A percentile compares a stretch with the other conserved stretches of the same genome.
These are phyloP conservation scores for Macrobrachium rosenbergii DNA, from an alignment of 1,140 invertebrate genomes.

Conservation along the genomic window DNA sequence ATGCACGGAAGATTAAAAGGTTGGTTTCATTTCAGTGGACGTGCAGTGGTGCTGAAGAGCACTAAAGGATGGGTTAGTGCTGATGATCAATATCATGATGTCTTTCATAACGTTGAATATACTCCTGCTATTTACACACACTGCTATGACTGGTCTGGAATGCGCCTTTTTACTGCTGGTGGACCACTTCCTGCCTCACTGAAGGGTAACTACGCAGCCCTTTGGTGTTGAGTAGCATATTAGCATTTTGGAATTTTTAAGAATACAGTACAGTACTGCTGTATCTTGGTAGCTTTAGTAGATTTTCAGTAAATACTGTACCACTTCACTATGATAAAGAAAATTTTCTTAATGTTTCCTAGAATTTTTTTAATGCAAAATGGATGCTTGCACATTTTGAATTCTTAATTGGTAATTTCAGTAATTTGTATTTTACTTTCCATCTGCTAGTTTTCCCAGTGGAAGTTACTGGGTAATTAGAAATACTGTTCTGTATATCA, in stretches of 20 bases:
- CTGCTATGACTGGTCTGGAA: constrained; percentile 92
- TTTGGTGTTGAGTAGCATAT: constrained; percentile 68
- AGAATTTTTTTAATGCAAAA: too few relatives aligned
- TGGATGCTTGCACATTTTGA: too few relatives aligned
- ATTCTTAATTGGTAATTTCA: too few relatives aligned
- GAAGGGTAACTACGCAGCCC: constrained; percentile 86
- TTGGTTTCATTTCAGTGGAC: constrained; percentile 70
- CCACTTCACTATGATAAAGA: too few relatives aligned
- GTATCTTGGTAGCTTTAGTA: not conserved
- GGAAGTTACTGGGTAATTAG: too few relatives aligned
- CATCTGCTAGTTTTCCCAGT: too few relatives aligned
- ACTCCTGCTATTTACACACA: constrained; percentile 96
- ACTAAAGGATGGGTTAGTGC: constrained; percentile 87
- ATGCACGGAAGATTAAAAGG: not conserved
- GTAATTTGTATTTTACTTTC: too few relatives aligned
- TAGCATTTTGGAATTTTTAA: not conserved
- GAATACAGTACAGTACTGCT: not conserved
- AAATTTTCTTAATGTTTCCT: too few relatives aligned
- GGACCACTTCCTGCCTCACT: constrained; percentile 91
- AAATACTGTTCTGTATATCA: too few relatives aligned
- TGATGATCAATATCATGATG: constrained; percentile 81
- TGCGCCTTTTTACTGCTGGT: constrained; percentile 92
- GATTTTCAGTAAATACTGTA: not conserved
- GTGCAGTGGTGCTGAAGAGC: constrained; percentile 89
- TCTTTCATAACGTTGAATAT: constrained; percentile 87